Evolutionary conservation across 2,113 vertebrate species (phyloP).

Genomic region (Pelmatolapia mariae): DNA sequence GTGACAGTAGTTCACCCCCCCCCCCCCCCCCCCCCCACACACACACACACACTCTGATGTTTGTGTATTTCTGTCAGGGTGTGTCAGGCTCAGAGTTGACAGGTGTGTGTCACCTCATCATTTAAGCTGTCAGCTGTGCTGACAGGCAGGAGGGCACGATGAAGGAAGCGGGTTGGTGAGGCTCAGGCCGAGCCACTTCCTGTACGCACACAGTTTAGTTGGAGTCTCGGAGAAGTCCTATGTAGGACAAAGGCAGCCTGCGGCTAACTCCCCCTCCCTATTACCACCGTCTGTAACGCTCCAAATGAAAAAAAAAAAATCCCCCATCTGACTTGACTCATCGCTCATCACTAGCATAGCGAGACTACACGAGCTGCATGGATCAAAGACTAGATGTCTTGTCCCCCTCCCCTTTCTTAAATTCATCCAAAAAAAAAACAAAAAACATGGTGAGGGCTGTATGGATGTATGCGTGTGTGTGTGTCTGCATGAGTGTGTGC

Average conservation of each 20-base stretch:
- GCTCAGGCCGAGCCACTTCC: conserved; percentile 46
- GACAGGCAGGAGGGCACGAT: conserved; percentile 23
- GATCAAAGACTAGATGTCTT: conserved; percentile 63
- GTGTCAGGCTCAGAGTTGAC: conserved; percentile 35
- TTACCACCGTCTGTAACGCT: conserved; percentile 47
- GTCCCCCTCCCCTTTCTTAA: conserved; percentile 30
- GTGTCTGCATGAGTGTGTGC: conserved; percentile 13
- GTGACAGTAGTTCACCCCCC: background rate
- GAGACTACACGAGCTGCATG: conserved; percentile 23
- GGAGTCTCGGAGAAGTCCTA: conserved; percentile 51
- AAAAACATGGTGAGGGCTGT: conserved; percentile 6
- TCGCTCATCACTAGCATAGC: conserved; percentile 50
- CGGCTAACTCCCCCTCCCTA: conserved; percentile 32
- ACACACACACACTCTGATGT: background rate
- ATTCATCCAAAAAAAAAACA: conserved; percentile 32
- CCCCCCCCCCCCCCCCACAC: background rate
- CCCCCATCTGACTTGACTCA: conserved; percentile 61
- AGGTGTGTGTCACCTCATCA: conserved; percentile 60
- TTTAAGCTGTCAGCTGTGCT: conserved; percentile 43
- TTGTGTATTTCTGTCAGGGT: conserved; percentile 24
- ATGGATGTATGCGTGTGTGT: background rate
- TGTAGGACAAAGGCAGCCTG: conserved; percentile 65
- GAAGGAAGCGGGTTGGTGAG: conserved; percentile 42
- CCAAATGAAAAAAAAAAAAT: conserved; percentile 11
- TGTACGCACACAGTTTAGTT: conserved; percentile 25